Evolutionary conservation across 2,888 invertebrate genomes (phyloP).

Genomic region (Chaetogeoica ovagalla): DNA sequence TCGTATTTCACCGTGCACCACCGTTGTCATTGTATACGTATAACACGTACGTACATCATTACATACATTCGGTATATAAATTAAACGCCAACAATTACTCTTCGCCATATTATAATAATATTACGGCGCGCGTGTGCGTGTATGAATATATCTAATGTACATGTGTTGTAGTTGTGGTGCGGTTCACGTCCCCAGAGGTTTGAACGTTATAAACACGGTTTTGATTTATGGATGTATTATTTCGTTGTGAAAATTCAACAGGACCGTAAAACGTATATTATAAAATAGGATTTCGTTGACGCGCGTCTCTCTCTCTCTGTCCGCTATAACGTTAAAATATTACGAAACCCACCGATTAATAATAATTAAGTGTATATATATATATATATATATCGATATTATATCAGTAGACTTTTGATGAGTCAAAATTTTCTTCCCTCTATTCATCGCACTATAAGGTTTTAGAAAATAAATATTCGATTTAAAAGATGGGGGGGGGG

Average conservation of each 20-base stretch:
- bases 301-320: background rate
- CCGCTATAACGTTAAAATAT: background rate
- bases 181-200: background rate
- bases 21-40: no score
- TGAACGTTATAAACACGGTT: background rate
- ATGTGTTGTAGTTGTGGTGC: no score
- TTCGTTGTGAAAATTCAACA: constrained; percentile 15
- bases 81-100: constrained; percentile 33
- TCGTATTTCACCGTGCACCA: no score
- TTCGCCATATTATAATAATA: background rate
- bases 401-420: no score
- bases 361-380: background rate
- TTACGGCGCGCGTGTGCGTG: background rate
- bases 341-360: background rate
- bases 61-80: constrained; percentile 14
- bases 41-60: no score
- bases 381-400: no score
- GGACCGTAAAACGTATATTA: background rate
- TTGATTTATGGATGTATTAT: constrained; percentile 22
- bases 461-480: no score
- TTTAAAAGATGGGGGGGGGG: no score
- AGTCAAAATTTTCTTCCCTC: no score
- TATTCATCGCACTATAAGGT: no score
- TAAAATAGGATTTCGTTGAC: background rate
- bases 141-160: no score